Evolutionary conservation across 2,113 vertebrate species (phyloP).

Genomic region (Globicephala melas): DNA sequence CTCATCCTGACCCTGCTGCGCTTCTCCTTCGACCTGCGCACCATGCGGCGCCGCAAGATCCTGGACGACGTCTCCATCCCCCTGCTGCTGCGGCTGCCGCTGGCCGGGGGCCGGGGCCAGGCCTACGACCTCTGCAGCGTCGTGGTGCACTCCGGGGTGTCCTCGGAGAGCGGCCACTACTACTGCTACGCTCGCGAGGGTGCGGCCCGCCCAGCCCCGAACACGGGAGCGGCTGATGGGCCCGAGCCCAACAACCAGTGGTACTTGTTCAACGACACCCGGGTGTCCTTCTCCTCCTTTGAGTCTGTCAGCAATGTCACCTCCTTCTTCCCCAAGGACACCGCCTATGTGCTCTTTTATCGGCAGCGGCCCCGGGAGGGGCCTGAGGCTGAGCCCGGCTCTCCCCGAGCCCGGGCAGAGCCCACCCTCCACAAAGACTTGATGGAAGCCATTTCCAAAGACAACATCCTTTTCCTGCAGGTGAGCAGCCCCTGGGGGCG

Average conservation of each 20-base stretch:
- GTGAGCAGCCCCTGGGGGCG: slow-evolving; percentile 68
- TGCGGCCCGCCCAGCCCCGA: neutral
- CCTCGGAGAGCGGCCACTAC: slow-evolving; percentile 88
- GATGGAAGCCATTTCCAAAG: slow-evolving; percentile 89
- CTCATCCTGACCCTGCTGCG: slow-evolving; percentile 87
- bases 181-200: slow-evolving; percentile 89
- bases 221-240: slow-evolving; percentile 45
- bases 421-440: slow-evolving; percentile 83
- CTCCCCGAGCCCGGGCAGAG: slow-evolving; percentile 42
- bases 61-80: slow-evolving; percentile 85
- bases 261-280: slow-evolving; percentile 89
- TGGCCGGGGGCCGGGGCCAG: slow-evolving; percentile 56
- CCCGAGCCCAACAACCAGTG: slow-evolving; percentile 83
- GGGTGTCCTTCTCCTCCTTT: slow-evolving; percentile 88
- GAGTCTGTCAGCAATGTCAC: slow-evolving; percentile 88
- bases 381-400: neutral
- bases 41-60: slow-evolving; percentile 88
- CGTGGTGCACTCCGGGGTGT: slow-evolving; percentile 87
- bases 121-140: slow-evolving; percentile 87
- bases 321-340: slow-evolving; percentile 88
- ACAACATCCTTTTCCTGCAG: slow-evolving; percentile 88
- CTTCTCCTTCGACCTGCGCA: slow-evolving; percentile 86
- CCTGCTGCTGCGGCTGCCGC: slow-evolving; percentile 82
- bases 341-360: slow-evolving; percentile 87
- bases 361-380: slow-evolving; percentile 73